Base-by-base conservation (phyloP, 37 sponge, comb jelly and placozoan species). In the Bolinopsis microptera region DNA sequence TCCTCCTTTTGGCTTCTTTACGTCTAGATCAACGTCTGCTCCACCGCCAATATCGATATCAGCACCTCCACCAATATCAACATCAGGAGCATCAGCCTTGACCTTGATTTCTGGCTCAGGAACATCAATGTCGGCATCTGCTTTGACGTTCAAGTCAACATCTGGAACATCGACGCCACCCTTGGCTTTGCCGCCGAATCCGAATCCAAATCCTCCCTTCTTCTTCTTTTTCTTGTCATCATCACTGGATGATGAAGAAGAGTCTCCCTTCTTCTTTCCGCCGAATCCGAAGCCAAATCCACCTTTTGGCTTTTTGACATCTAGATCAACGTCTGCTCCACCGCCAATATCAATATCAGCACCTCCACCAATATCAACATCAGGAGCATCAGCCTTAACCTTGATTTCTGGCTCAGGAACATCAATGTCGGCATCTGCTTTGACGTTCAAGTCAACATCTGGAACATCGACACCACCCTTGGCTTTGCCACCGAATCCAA, bases 201-300 rank as follows among this genome's bases (percentile, higher is more conserved):
- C 82, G 22, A 80, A 80, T 18, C 82, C 82, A 22, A 80, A 80
- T 27, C 82, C 82, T 35, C 82, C 82, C 37, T 80, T 80, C 82
- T 80, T 80, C 22, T 80, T 80, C 82, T 80, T 80, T 37, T 80
- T 80, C 38, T 33, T 36, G 8, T 28, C 34, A 35, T 80, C 82
- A 34, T 70, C 74, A 70, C 74, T 70, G 25, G 74, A 70, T 61
- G n/a, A n/a, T 39, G 36, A 28, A 38, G 36, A 33, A 9, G 41
- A 41, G 61, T 13, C 24, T 41, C 36, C 36, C 5, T 23, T 26
- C 16, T 38, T 39, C 61, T 86, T 86, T 1, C 90, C 90, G 37
- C 90, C 90, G 24, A 86, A n/a, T 3, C 90, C 90, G 24, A 86
- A 77, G 1, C 80, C 80, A 18, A 77, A 77, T 1, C 80, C 80